Evolutionary conservation across 2,113 vertebrate genomes (phyloP).

Genomic region (Pelecanus crispus): DNA sequence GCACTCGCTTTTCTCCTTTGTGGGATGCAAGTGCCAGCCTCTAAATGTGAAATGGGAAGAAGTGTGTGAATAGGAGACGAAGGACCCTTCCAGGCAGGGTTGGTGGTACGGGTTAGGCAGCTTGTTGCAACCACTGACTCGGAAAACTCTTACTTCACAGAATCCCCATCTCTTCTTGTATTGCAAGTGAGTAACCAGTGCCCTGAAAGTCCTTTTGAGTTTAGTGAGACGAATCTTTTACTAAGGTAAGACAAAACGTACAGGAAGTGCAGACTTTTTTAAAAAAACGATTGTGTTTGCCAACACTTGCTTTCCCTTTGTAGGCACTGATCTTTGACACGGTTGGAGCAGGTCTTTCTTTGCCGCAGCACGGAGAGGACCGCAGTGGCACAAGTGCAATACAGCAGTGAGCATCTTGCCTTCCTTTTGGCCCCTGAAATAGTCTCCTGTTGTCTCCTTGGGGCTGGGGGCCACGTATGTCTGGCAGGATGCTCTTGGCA

Average conservation of each 20-base stretch:
- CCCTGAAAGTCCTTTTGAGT: neutral
- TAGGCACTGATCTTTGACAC: rapidly evolving
- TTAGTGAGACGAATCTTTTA: neutral
- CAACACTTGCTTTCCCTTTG: neutral
- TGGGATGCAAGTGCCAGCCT: neutral
- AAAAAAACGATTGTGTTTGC: rapidly evolving
- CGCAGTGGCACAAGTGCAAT: rapidly evolving
- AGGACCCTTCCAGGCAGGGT: neutral
- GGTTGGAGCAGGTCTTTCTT: neutral
- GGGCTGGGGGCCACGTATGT: neutral
- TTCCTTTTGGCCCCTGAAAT: neutral
- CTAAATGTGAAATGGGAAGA: neutral
- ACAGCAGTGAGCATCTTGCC: rapidly evolving
- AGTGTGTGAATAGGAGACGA: rapidly evolving
- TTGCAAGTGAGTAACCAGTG: neutral
- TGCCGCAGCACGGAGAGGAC: rapidly evolving
- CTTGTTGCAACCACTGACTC: neutral
- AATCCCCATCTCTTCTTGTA: rapidly evolving
- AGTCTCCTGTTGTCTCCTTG: rapidly evolving
- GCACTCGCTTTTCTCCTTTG: neutral
- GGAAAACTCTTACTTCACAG: neutral
- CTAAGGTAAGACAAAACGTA: neutral
- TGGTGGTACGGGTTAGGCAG: neutral
- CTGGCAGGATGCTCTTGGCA: constrained; percentile 13
- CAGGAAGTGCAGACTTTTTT: neutral